phyloP scores from a whole-genome alignment of 2,888 invertebrate genomes.

The Euplagia quadripunctaria region DNA sequence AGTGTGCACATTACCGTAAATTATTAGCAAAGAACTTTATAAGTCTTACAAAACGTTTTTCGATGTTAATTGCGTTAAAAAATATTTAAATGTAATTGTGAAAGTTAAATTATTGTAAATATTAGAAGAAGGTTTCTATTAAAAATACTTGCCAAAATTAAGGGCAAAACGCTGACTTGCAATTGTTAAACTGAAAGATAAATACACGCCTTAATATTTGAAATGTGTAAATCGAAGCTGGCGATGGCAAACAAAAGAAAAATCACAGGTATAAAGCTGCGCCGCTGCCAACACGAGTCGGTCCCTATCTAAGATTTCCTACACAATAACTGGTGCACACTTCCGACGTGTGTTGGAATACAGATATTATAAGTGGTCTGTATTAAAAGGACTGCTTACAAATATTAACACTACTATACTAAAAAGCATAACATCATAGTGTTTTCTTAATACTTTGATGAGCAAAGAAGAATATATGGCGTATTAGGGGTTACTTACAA shows the following conservation, averaged over 20 bases:
- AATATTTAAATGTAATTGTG: too few species aligned
- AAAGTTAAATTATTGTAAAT: too few species aligned
- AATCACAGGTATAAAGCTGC: slow-evolving; percentile 43
- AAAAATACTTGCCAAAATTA: too few species aligned
- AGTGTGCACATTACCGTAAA: neutral
- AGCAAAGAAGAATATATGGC: neutral
- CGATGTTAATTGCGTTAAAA: too few species aligned
- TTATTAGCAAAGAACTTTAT: neutral
- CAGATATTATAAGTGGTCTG: neutral
- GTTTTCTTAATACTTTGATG: neutral
- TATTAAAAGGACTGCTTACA: neutral
- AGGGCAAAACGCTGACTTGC: too few species aligned
- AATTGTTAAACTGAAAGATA: slow-evolving; percentile 8
- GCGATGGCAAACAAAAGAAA: slow-evolving; percentile 52
- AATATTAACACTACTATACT: neutral
- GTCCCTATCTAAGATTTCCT: slow-evolving; percentile 37
- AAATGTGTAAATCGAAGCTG: slow-evolving; percentile 28
- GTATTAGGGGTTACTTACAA: too few species aligned
- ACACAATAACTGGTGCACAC: slow-evolving; percentile 38
- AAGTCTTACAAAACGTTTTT: too few species aligned
- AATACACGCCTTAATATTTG: slow-evolving; percentile 18
- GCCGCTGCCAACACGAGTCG: slow-evolving; percentile 24
- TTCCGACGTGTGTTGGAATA: slow-evolving; percentile 40
- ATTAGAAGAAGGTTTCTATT: too few species aligned
- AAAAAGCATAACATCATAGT: neutral